Conservation (phyloP, 2,113 vertebrate species). For the Notarius lentiginosus region DNA sequence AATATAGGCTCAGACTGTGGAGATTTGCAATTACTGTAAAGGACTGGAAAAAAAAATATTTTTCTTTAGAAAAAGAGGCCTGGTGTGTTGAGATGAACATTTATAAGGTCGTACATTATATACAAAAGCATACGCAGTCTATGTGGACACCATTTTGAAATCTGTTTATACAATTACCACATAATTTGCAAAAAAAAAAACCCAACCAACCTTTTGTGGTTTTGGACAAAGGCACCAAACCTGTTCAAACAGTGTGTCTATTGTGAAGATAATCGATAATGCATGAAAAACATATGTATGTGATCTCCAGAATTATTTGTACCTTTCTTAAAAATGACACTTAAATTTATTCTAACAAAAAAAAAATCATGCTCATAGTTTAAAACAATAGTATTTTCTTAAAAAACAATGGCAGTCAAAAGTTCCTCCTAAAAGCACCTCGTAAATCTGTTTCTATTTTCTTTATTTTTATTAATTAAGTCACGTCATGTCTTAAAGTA, state of each 20-base stretch:
- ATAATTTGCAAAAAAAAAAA: not conserved
- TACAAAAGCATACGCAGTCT: not conserved
- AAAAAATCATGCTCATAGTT: not conserved
- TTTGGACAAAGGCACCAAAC: not conserved
- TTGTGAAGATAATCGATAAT: not conserved
- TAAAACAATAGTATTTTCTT: not conserved
- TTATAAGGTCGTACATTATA: not conserved
- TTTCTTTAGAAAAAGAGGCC: not conserved
- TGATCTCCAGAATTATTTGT: not conserved
- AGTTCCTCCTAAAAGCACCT: too few species aligned
- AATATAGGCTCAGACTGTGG: not conserved
- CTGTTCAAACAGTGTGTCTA: not conserved
- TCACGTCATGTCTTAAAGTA: too few species aligned
- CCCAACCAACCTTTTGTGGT: not conserved
- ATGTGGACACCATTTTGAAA: not conserved
- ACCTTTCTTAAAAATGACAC: not conserved
- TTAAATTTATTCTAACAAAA: not conserved
- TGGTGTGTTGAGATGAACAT: not conserved
- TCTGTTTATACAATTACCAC: slow-evolving; percentile 1
- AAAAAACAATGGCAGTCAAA: too few species aligned
- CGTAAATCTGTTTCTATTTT: too few species aligned
- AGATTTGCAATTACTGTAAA: not conserved
- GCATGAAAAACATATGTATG: not conserved
- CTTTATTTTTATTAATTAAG: too few species aligned
- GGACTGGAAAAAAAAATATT: not conserved